Evolutionary conservation across 2,888 invertebrate genomes (phyloP), one percentile per base, ranked within the genome.

Genomic region (Tenthredo mesomela): DNA sequence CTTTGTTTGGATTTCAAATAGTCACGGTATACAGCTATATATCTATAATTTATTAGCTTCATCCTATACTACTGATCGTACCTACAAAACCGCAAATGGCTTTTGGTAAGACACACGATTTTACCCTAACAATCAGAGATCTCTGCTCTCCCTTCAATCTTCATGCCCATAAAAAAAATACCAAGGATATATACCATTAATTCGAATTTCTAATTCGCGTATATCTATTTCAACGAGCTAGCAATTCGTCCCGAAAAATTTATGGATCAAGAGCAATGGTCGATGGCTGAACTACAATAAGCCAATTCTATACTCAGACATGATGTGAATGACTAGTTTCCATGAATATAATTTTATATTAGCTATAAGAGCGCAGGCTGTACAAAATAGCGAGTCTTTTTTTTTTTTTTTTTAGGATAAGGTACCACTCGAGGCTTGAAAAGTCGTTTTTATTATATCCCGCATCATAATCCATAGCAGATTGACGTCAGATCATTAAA

Each of bases 401-500:
- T 58, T 80, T 61, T 80, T 58, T 58, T 61, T 80, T 58, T 21
- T 80, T 61, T 40, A 40, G 12, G 77, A 5, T 12, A 18, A 54
- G 15, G n/a, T 50, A 61, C 61, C 61, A 40, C 40, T 58, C 12
- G 21, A 25, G 21, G 61, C 15, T 33, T 61, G 21, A 15, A 40
- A 61, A n/a, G 61, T 40, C 58, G 40, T 33, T 80, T 61, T 80
- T 80, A 78, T 80, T 80, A 80, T 40, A 21, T 21, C 40, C 40
- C 61, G 61, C 18, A 61, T 61, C 40, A 80, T 40, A 21, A 40
- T 54, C 33, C 21, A 10, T 33, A 61, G 80, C 61, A 58, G 15
- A 61, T 25, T 80, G 61, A 80, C 80, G 80, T 58, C 80, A 80
- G 58, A 33, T 80, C 40, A 80, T 80, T n/a, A 61, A 80, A 61